These are phyloP conservation scores for Plodia interpunctella DNA, from an alignment of 1,140 invertebrate genomes.

Conservation along the genomic window DNA sequence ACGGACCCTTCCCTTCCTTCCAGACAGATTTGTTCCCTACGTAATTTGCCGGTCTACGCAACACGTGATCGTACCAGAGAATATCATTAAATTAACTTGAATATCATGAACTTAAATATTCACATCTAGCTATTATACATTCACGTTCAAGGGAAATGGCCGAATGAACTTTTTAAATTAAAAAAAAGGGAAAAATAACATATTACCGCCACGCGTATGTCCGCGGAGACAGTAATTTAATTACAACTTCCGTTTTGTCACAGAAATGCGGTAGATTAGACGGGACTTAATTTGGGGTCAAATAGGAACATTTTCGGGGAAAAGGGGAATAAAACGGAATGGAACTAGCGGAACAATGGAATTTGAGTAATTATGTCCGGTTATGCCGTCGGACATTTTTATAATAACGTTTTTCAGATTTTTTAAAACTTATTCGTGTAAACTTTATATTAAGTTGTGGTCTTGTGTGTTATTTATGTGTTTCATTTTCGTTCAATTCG, in stretches of 20 bases:
- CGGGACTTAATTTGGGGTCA: conserved; percentile 7
- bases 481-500: too few relatives aligned
- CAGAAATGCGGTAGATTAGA: conserved; percentile 3
- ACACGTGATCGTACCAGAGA: too few relatives aligned
- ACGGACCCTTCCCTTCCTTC: too few relatives aligned
- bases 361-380: not conserved
- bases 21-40: too few relatives aligned
- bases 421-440: too few relatives aligned
- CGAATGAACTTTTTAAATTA: conserved; percentile 36
- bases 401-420: too few relatives aligned
- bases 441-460: too few relatives aligned
- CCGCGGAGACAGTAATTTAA: conserved; percentile 28
- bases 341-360: not conserved
- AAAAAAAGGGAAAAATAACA: conserved; percentile 29
- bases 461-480: too few relatives aligned
- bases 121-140: conserved; percentile 13
- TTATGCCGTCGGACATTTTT: not conserved
- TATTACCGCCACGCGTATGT: conserved; percentile 25
- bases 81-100: too few relatives aligned
- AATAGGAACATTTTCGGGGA: not conserved
- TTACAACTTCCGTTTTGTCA: conserved; percentile 26
- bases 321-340: not conserved
- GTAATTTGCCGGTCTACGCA: too few relatives aligned
- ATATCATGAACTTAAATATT: too few relatives aligned
- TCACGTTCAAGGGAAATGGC: not conserved